Evolutionary conservation across 2,113 vertebrate genomes (phyloP), one percentile per base, ranked within the genome.

Genomic region (Scophthalmus maximus): DNA sequence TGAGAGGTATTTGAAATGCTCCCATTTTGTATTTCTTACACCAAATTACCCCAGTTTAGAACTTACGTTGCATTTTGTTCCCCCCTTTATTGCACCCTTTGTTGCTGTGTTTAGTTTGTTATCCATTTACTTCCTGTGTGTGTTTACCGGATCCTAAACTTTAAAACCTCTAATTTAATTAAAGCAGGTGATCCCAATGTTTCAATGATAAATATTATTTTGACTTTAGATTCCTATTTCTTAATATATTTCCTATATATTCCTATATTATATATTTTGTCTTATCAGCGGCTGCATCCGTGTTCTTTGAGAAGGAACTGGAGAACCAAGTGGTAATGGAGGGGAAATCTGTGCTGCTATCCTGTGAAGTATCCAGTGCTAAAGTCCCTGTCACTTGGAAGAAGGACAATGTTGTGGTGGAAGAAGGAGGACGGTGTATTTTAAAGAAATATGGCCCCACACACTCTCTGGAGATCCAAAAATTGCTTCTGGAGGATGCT

Each of bases 381-480:
- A 93, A 90, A 25, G 94, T 92, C 18, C 91, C 92, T 1, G 93
- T 94, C 58, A 91, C 91, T 20, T 95, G 94, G 94, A 94, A 86
- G 79, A 93, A 93, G 71, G 91, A 90, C 65, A 91, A 92, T 0
- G 10, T 10, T 0, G 65, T 91, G 4, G 85, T 99, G 25, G 91
- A 60, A 0, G 17, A 80, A 0, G 91, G 94, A 46, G 88, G 92
- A 55, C 95, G 94, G 57, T 94, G 91, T 0, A 93, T 95, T 51
- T 84, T 98, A 46, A 90, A 87, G 63, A 88, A 93, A 67, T 89
- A 94, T 0, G 96, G 95, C 8, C 40, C 92, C 32, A 53, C 22
- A 0, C 93, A 94, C 0, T 94, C 94, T 56, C 88, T 99, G 3
- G 82, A 95, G 61, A 94, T 99, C 49, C 93, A 89, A 0, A 78